Evolutionary conservation across 35 echinoderm and acorn worm species (phyloP), one percentile per base, ranked within the genome.

Genomic region (Apostichopus japonicus): DNA sequence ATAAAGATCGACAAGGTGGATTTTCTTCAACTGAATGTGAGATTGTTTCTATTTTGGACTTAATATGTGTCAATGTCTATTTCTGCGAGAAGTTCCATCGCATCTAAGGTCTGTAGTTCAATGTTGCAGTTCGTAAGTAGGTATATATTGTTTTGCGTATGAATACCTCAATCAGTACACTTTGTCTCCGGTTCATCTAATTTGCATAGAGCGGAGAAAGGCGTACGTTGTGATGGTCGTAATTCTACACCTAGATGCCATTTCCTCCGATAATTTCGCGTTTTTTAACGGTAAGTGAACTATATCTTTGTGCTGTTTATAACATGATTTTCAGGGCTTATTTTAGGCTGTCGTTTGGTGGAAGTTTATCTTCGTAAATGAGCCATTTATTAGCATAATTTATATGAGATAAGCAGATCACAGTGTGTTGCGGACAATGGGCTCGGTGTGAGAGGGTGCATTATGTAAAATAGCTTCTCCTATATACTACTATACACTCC

Each of bases 311-410:
- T 53, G 21, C 59, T 72, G 56, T 71, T 67, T 44, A 23, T 51
- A 51, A 7, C 8, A 59, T 22, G 57, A 73, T 54, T 65, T 65
- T 54, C 86, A 71, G 86, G 15, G 86, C 71, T 89, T 51, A 89
- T 89, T 89, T 53, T 89, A 72, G 33, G 54, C 25, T 23, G 61
- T 23, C 51, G 21, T 79, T 91, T 54, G 52, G 77, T 91, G 9
- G 24, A 78, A 91, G 53, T 78, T 78, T 51, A 58, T 79, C 24
- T 79, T 91, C 77, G 14, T 77, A 91, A 91, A 89, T 79, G 72
- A 91, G 61, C 58, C 90, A 91, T 91, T 91, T 91, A 91, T 91
- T 91, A 91, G 71, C 90, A 91, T 91, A 91, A 91, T 91, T 91
- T 91, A 91, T 91, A 91, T 77, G 72, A 89, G 86, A 72, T 89